Conservation (phyloP, 2,113 vertebrate species). For the Pelecanus crispus region DNA sequence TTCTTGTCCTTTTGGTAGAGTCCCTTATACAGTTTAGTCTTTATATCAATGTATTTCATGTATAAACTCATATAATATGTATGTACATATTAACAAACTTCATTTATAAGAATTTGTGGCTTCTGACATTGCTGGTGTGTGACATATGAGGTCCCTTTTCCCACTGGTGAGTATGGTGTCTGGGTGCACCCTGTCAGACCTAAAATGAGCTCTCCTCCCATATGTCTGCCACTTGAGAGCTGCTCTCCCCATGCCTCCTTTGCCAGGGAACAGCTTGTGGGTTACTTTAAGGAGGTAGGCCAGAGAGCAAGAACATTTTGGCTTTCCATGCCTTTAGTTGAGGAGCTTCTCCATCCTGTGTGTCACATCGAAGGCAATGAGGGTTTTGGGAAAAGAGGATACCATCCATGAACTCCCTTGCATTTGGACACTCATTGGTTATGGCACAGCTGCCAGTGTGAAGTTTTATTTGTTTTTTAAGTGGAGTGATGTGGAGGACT, state of each 20-base stretch:
- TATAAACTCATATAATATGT: neutral
- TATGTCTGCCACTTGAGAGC: neutral
- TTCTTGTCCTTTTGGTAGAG: neutral
- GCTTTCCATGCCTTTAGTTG: neutral
- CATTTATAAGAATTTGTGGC: neutral
- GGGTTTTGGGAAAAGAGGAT: neutral
- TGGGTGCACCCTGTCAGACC: neutral
- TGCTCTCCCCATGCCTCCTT: neutral
- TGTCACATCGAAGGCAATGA: neutral
- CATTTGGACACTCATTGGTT: neutral
- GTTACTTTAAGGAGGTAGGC: neutral
- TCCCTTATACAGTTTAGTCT: neutral
- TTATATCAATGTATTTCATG: neutral
- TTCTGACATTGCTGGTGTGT: neutral
- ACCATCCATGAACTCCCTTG: neutral
- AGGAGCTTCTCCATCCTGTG: neutral
- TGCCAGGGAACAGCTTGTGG: neutral
- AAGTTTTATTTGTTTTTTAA: neutral
- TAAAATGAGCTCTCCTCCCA: neutral
- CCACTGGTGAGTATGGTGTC: neutral
- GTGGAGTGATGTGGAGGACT: neutral
- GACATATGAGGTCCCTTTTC: neutral
- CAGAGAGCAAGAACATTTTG: neutral
- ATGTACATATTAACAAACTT: neutral
- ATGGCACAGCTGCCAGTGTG: neutral